These are phyloP conservation scores for Heteropelma amictum DNA, from an alignment of 2,888 invertebrate species.

Conservation along the genomic window DNA sequence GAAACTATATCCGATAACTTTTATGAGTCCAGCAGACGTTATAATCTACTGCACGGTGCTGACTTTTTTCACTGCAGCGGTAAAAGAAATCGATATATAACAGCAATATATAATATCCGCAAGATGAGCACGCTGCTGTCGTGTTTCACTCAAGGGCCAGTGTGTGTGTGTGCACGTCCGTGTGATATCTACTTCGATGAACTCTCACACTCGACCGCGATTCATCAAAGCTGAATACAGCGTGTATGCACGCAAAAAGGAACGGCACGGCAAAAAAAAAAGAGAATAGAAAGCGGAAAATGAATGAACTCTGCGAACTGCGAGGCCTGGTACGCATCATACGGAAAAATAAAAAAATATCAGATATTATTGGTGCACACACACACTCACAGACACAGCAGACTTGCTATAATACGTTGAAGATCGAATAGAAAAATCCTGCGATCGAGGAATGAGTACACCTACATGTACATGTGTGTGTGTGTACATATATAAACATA, in stretches of 20 bases:
- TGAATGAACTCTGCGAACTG: conserved; percentile 5
- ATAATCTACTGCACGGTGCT: neutral
- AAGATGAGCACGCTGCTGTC: neutral
- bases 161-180: neutral
- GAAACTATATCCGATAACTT: too few species aligned
- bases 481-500: too few species aligned
- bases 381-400: neutral
- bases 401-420: neutral
- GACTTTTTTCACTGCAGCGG: neutral
- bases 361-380: conserved; percentile 10
- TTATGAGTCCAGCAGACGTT: too few species aligned
- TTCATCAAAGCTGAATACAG: conserved; percentile 55
- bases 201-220: conserved; percentile 39
- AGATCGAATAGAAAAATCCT: conserved; percentile 20
- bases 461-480: too few species aligned
- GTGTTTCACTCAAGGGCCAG: too few species aligned
- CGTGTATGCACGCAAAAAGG: conserved; percentile 18
- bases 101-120: conserved; percentile 26
- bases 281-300: conserved; percentile 23
- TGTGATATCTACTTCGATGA: neutral
- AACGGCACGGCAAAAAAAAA: neutral
- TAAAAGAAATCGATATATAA: conserved; percentile 13
- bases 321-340: neutral
- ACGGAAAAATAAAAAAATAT: conserved; percentile 37
- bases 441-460: neutral